phyloP scores from a whole-genome alignment of 2,113 vertebrate species.

The Eublepharis macularius region DNA sequence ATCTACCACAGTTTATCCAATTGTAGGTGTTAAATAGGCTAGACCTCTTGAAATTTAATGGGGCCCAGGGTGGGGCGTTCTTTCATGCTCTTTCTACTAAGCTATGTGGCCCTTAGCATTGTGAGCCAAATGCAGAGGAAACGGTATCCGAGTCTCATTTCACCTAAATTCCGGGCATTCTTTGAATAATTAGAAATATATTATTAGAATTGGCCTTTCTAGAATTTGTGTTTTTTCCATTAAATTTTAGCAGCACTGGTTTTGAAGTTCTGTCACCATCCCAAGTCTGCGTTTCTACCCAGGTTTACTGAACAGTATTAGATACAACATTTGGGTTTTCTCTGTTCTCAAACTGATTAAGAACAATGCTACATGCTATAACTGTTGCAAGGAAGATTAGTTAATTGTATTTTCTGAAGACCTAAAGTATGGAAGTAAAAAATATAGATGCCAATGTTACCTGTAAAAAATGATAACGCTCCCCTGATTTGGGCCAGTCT shows the following conservation, averaged over 20 bases:
- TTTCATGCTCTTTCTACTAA: background rate
- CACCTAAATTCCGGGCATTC: background rate
- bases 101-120: constrained; percentile 16
- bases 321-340: constrained; percentile 24
- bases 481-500: background rate
- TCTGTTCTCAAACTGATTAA: constrained; percentile 21
- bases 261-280: background rate
- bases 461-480: constrained; percentile 33
- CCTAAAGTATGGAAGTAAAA: background rate
- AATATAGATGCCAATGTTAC: background rate
- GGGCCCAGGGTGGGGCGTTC: background rate
- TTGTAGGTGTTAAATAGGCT: background rate
- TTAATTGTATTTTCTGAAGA: background rate
- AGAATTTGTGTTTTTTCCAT: background rate
- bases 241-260: constrained; percentile 18
- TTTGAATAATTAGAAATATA: constrained; percentile 5
- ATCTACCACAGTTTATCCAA: background rate
- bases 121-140: background rate
- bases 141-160: background rate
- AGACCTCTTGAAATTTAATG: constrained; percentile 15
- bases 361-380: background rate
- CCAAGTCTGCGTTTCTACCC: constrained; percentile 22
- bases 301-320: constrained; percentile 42
- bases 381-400: background rate
- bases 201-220: background rate